Evolutionary conservation across 2,797 vertebrate genomes (phyloP).

Genomic region (Neosilurus hyrtlii): DNA sequence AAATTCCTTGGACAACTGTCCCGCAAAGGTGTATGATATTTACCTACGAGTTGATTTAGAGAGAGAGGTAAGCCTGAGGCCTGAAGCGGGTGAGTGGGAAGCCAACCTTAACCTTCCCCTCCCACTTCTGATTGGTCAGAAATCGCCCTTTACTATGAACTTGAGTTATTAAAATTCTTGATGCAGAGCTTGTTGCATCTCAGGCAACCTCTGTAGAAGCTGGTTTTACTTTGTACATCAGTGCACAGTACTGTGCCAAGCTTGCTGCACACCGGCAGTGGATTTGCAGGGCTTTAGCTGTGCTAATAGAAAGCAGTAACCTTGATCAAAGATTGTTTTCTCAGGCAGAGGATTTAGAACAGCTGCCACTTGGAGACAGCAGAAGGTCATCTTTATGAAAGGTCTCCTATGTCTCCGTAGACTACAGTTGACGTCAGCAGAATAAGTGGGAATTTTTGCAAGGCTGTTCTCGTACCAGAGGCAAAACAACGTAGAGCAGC

Average conservation of each 20-base stretch:
- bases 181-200: neutral
- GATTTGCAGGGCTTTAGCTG: slow-evolving; percentile 34
- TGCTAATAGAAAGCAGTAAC: slow-evolving; percentile 50
- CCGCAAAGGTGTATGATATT: slow-evolving; percentile 29
- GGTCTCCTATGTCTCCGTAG: slow-evolving; percentile 32
- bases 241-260: slow-evolving; percentile 30
- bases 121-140: neutral
- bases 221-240: neutral
- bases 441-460: slow-evolving; percentile 17
- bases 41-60: slow-evolving; percentile 41
- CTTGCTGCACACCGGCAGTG: slow-evolving; percentile 21
- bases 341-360: slow-evolving; percentile 38
- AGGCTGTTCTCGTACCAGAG: neutral
- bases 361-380: slow-evolving; percentile 39
- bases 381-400: slow-evolving; percentile 46
- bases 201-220: neutral
- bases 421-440: slow-evolving; percentile 24
- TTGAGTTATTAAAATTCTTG: slow-evolving; percentile 1
- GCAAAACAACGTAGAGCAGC: slow-evolving; percentile 1
- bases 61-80: neutral
- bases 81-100: slow-evolving; percentile 17
- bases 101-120: slow-evolving; percentile 1
- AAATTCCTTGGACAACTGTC: slow-evolving; percentile 23
- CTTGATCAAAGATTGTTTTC: slow-evolving; percentile 54
- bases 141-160: neutral